Base-by-base conservation (phyloP, 2,113 vertebrate species). In the Leptodactylus fuscus region DNA sequence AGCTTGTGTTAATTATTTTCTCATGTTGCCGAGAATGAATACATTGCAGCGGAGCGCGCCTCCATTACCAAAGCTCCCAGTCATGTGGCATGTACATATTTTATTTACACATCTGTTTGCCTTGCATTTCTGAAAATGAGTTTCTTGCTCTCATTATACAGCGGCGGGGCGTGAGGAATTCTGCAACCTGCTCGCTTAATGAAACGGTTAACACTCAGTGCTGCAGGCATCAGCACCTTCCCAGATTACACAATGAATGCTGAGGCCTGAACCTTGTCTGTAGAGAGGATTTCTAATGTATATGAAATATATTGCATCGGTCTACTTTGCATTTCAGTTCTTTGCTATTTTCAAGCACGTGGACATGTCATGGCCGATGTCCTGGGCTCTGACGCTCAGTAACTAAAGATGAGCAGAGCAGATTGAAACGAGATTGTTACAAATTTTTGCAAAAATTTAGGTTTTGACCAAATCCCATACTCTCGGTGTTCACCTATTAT, bases 21-120 rank as follows among this genome's bases (percentile, higher is more conserved):
- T 91, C 48, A 55, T 90, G 38, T 87, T 88, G 36, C 48, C 87
- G 87, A 73, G 87, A 81, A 87, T 13, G 71, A 90, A 7, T 78
- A 81, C 15, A 6, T 88, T 81, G 85, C 87, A 81, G 88, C 90
- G 89, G 27, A 7, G n/a, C n/a, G n/a, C n/a, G n/a, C n/a, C n/a
- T n/a, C n/a, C n/a, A n/a, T n/a, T n/a, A n/a, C n/a, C n/a, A 7
- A 9, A 0, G 46, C 29, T 34, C 4, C 18, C 16, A 75, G 81
- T 81, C 81, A 60, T 82, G 0, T 88, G 80, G 84, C 85, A 86
- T 41, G 58, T 36, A 60, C 87, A 24, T 91, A 46, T 91, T 92
- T 91, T 93, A 85, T 92, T 93, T 90, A 89, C 24, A 58, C 83
- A 51, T 83, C 13, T 71, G 81, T 82, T 82, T 70, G 67, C 65